Evolutionary conservation across 2,888 invertebrate species (phyloP).

Genomic region (Nephrotoma flavescens): DNA sequence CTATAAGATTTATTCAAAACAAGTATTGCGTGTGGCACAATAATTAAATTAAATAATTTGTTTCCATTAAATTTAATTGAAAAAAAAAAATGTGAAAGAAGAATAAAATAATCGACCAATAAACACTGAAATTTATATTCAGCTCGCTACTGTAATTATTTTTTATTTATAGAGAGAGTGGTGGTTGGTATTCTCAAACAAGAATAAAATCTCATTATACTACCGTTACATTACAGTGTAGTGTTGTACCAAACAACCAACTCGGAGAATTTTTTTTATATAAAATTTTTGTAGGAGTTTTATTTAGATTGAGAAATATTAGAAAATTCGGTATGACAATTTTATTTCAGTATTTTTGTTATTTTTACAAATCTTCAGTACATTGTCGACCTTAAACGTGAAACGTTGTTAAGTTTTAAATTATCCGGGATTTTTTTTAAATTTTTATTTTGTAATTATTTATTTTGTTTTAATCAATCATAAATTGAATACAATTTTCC

Average conservation of each 20-base stretch:
- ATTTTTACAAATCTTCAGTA: not conserved
- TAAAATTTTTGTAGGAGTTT: not conserved
- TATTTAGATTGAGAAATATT: not conserved
- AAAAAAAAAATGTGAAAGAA: not conserved
- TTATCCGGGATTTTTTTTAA: not conserved
- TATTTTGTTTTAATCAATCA: not conserved
- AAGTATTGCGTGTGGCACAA: not conserved
- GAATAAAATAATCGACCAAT: not conserved
- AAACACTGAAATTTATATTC: not conserved
- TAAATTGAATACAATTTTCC: not conserved
- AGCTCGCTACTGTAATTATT: not conserved
- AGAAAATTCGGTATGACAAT: not conserved
- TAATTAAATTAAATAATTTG: not conserved
- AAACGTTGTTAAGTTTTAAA: not conserved
- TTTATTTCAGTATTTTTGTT: not conserved
- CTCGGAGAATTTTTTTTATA: not conserved
- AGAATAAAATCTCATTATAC: not conserved
- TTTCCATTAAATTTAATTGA: not conserved
- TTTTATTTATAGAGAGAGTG: not conserved
- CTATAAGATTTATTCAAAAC: not conserved
- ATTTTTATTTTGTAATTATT: not conserved
- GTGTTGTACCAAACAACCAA: not conserved
- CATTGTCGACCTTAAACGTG: not conserved
- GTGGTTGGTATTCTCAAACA: not conserved
- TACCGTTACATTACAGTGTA: not conserved